Conservation (phyloP, 2,797 vertebrate species). For the Sebastes cheni region DNA sequence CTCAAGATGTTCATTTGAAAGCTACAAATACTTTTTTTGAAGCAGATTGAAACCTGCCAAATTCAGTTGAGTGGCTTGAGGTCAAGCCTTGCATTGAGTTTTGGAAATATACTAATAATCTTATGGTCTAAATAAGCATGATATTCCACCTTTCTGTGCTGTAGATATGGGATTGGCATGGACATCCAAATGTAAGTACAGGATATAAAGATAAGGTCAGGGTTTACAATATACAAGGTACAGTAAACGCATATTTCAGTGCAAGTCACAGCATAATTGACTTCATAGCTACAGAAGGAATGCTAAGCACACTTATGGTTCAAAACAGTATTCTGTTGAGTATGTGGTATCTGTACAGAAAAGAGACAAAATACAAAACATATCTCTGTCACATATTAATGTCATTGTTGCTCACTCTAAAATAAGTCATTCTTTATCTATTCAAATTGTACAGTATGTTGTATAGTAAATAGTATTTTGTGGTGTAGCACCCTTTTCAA, state of each 20-base stretch:
- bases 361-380: constrained; percentile 70
- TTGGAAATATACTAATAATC: not conserved
- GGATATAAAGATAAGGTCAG: constrained; percentile 47
- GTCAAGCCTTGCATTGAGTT: not conserved
- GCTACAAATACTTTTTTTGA: not conserved
- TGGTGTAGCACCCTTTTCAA: constrained; percentile 72
- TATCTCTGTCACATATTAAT: constrained; percentile 60
- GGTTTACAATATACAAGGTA: constrained; percentile 55
- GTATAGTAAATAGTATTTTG: constrained; percentile 57
- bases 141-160: constrained; percentile 38
- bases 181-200: constrained; percentile 19
- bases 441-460: constrained; percentile 51
- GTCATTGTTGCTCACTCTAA: constrained; percentile 53
- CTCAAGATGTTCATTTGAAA: not conserved
- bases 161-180: constrained; percentile 24
- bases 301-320: constrained; percentile 87
- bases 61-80: not conserved
- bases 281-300: constrained; percentile 78
- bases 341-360: constrained; percentile 68
- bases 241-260: constrained; percentile 72
- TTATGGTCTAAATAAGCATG: constrained; percentile 4
- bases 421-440: constrained; percentile 57
- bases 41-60: constrained; percentile 6
- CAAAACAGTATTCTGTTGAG: constrained; percentile 75
- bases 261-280: constrained; percentile 77